Evolutionary conservation across 2,797 vertebrate species (phyloP).

Genomic region (Anabacerthia variegaticeps): DNA sequence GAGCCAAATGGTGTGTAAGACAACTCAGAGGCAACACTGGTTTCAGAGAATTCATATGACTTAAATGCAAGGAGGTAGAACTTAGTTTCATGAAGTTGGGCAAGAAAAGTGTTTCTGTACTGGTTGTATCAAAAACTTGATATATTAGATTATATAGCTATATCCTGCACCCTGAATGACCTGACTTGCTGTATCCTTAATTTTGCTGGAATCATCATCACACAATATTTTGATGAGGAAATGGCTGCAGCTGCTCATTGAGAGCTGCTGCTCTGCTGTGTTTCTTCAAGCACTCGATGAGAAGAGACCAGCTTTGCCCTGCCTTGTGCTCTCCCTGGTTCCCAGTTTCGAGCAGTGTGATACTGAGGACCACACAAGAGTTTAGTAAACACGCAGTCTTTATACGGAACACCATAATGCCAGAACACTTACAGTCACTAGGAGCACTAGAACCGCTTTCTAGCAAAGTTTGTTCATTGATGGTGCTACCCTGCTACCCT

Average conservation of each 20-base stretch:
- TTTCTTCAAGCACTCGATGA: background rate
- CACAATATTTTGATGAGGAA: background rate
- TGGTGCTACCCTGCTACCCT: background rate
- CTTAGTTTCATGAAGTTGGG: background rate
- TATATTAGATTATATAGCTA: background rate
- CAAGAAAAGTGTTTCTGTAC: background rate
- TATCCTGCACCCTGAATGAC: background rate
- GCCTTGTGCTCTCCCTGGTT: no score
- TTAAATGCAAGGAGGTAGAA: background rate
- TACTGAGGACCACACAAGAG: background rate
- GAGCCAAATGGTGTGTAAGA: background rate
- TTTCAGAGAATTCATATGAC: background rate
- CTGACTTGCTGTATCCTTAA: background rate
- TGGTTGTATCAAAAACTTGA: background rate
- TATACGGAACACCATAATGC: background rate
- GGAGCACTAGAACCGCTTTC: background rate
- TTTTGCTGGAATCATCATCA: background rate
- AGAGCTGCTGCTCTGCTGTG: background rate
- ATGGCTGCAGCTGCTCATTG: background rate
- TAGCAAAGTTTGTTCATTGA: background rate
- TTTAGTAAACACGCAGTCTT: background rate
- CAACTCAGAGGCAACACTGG: background rate
- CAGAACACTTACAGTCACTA: background rate
- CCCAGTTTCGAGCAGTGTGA: background rate
- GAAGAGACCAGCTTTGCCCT: background rate